phyloP scores from a whole-genome alignment of 2,797 vertebrate species.

The Staurois parvus region DNA sequence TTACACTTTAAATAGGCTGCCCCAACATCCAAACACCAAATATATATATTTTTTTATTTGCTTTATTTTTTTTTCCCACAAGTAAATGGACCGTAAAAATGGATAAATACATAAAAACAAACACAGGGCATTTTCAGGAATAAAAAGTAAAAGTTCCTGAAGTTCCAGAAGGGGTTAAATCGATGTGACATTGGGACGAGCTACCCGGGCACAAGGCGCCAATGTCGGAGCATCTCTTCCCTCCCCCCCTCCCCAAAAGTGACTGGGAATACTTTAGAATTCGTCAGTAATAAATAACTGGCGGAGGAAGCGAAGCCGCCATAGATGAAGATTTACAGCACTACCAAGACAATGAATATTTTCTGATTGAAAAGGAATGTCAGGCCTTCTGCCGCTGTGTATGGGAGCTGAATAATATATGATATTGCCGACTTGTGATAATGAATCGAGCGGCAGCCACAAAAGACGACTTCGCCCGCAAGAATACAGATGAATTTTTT shows the following conservation, averaged over 20 bases:
- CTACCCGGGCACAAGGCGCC: not conserved
- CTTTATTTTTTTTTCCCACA: no score
- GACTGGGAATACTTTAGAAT: not conserved
- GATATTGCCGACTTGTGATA: slow-evolving; percentile 38
- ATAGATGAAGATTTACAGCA: slow-evolving; percentile 28
- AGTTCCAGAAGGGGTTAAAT: not conserved
- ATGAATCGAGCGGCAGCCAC: slow-evolving; percentile 6
- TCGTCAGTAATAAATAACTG: slow-evolving; percentile 20
- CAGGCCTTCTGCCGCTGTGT: slow-evolving; percentile 5
- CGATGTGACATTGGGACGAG: not conserved
- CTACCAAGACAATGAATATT: slow-evolving; percentile 35
- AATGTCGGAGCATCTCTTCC: not conserved
- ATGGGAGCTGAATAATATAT: slow-evolving; percentile 27
- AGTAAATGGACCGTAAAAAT: no score
- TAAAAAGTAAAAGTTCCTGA: not conserved
- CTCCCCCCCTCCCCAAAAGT: not conserved
- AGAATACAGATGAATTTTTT: not conserved
- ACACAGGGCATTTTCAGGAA: no score
- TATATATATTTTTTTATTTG: no score
- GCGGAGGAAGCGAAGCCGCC: not conserved
- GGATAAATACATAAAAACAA: no score
- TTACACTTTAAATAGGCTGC: no score
- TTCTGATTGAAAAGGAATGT: slow-evolving; percentile 11
- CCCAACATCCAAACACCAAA: no score
- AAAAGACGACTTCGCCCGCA: not conserved